A percentile compares a stretch with the other conserved stretches of the same genome.
Evolutionary conservation across 2,797 vertebrate genomes (phyloP).

Genomic region (Hippocampus kuda): DNA sequence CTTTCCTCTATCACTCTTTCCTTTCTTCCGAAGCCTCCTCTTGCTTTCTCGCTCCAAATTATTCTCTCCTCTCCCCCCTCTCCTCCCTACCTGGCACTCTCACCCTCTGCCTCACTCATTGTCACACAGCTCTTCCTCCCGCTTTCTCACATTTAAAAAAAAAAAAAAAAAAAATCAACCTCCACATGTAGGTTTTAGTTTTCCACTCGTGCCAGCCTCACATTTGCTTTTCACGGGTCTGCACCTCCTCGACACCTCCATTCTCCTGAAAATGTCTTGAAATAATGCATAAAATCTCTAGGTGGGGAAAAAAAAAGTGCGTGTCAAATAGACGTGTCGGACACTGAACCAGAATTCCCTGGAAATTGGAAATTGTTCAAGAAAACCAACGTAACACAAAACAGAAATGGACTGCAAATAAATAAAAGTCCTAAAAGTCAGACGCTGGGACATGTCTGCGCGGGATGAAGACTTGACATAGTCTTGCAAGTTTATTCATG

Average conservation of each 20-base stretch:
- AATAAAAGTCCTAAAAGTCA: background rate
- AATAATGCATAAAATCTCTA: background rate
- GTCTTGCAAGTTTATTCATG: no score
- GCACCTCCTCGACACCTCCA: background rate
- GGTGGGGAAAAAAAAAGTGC: background rate
- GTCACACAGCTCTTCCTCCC: background rate
- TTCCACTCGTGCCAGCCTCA: no score
- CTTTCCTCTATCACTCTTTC: no score
- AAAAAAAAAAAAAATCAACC: no score
- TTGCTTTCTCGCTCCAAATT: background rate
- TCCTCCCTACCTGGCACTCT: background rate
- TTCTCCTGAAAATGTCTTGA: background rate
- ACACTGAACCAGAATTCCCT: no score
- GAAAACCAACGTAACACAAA: background rate
- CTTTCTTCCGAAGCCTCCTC: no score
- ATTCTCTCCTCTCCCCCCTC: background rate
- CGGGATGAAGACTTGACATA: background rate
- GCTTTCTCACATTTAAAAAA: background rate
- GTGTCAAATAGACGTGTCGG: background rate
- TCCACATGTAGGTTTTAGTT: background rate
- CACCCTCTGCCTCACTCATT: background rate
- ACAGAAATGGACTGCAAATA: background rate
- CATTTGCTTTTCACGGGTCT: constrained; percentile 1
- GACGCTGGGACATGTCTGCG: background rate
- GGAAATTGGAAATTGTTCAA: background rate